Percentiles rank a stretch among this genome's conserved stretches.
Evolutionary conservation across 2,797 vertebrate species (phyloP).

Genomic region (Myripristis jacobus): DNA sequence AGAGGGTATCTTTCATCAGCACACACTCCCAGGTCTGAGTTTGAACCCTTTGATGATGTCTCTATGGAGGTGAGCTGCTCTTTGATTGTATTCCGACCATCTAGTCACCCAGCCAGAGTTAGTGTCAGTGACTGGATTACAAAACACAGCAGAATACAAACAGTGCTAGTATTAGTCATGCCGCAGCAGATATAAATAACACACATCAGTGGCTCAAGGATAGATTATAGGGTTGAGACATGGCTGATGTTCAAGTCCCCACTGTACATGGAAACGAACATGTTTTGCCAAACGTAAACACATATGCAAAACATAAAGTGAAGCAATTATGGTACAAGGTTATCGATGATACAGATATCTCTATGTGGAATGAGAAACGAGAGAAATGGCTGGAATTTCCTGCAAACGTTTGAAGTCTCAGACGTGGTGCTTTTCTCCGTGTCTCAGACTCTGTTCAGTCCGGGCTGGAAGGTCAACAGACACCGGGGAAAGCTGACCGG

Average conservation of each 20-base stretch:
- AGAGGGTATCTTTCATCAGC: neutral
- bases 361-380: conserved; percentile 28
- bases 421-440: conserved; percentile 31
- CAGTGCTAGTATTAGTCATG: neutral
- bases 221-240: neutral
- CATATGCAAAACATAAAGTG: neutral
- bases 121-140: conserved; percentile 1
- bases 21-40: too few relatives aligned
- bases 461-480: conserved; percentile 55
- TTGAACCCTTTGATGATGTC: conserved; percentile 13
- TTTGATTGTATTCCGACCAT: neutral
- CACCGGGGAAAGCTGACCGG: conserved; percentile 38
- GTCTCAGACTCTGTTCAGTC: conserved; percentile 24
- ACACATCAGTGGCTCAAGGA: neutral
- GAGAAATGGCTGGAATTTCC: conserved; percentile 41
- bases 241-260: neutral
- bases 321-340: neutral
- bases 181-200: neutral
- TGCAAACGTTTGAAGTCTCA: conserved; percentile 39
- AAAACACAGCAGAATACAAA: neutral
- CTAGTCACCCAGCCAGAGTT: neutral
- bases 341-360: conserved; percentile 26
- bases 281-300: neutral
- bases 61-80: neutral
- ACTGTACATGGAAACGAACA: conserved; percentile 1